Base-by-base conservation (phyloP, 1,140 invertebrate species). In the Atopsyche davidsoni region DNA sequence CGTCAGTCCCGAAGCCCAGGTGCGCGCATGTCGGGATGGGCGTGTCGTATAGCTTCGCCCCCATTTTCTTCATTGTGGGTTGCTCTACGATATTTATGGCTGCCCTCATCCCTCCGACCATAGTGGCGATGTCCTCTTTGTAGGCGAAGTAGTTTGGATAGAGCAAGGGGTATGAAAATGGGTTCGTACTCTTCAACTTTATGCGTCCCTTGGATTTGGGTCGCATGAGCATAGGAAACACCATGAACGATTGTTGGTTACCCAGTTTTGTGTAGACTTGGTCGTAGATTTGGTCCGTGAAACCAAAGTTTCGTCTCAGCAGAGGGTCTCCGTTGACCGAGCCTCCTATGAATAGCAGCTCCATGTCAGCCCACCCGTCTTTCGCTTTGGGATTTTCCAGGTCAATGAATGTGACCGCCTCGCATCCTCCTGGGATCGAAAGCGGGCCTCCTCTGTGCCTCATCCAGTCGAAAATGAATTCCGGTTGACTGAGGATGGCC, bases 141-240 rank as follows among this genome's bases (percentile, higher is more conserved):
- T 83, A 68, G 17, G 75, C 67, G 39, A 87, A 82, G 59, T 91
- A 92, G 56, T 90, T 89, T 1, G 91, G 82, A 59, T 87, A 79
- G 13, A 96, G 83, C n/a, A 80, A 66, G 0, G 93, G 93, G 60
- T 87, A 82, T 7, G 79, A 73, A 36, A 78, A 77, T 3, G 89
- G 88, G 68, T 91, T 80, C 34, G 65, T 80, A 51, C 75, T 78
- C 47, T 75, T 71, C 2, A 92, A 67, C 61, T 76, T 75, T 19
- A 93, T 75, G 46, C 72, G 76, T 1, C 89, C 90, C 42, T 72
- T 75, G 22, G 85, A 87, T 65, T 85, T 82, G 1, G 89, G 88
- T 34, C 82, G 69, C 67, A 89, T 64, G 0, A 87, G 65, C 74
- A 85, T 83, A 0, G 76, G 83, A 21, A 83, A 80, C 17, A 87